These are phyloP conservation scores for Rhimphoctona megacephalus DNA, from an alignment of 2,888 invertebrate genomes.

Conservation along the genomic window DNA sequence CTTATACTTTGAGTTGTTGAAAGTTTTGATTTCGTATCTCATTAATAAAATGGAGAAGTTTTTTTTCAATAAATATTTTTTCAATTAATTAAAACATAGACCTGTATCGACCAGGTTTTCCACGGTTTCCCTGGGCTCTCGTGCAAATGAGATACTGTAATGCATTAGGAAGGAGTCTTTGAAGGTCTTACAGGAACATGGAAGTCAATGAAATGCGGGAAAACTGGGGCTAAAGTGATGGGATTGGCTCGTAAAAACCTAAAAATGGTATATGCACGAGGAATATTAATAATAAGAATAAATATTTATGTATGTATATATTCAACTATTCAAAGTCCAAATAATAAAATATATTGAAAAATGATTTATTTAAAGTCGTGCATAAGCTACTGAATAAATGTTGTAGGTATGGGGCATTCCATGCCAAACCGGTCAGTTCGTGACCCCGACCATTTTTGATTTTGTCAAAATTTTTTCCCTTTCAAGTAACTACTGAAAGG, in stretches of 20 bases:
- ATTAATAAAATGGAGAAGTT: background rate
- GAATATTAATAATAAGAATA: background rate
- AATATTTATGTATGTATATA: background rate
- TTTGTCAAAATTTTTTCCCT: too few relatives aligned
- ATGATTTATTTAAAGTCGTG: background rate
- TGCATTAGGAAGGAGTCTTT: too few relatives aligned
- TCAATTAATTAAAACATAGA: background rate
- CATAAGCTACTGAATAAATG: background rate
- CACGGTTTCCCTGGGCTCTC: background rate
- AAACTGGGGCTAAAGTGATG: background rate
- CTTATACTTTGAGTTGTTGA: background rate
- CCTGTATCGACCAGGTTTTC: background rate
- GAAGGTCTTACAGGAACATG: background rate
- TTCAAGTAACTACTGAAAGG: too few relatives aligned
- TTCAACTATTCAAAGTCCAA: background rate
- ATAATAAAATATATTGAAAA: background rate
- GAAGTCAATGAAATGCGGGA: background rate
- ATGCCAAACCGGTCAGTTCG: too few relatives aligned
- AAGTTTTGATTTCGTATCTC: background rate
- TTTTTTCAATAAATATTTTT: background rate
- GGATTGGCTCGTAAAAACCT: background rate
- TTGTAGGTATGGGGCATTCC: too few relatives aligned
- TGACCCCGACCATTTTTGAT: too few relatives aligned
- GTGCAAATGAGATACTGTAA: background rate
- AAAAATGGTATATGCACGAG: background rate